Evolutionary conservation across 1,140 invertebrate genomes (phyloP).

Genomic region (Drosophila sproati): DNA sequence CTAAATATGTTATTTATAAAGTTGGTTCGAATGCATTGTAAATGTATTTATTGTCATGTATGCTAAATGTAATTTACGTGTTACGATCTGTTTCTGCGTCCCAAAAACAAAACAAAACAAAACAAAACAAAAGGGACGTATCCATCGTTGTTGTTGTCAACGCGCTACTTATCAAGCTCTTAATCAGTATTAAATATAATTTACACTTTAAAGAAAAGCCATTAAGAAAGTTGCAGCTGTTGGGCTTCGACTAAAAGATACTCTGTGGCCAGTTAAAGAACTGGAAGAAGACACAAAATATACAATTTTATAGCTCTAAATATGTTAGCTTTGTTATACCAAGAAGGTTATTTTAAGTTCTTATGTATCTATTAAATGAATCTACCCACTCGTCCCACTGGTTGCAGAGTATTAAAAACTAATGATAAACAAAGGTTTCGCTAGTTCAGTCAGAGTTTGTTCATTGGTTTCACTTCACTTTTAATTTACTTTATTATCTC

Average conservation of each 20-base stretch:
- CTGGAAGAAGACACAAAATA: too few species aligned
- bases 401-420: constrained; percentile 7
- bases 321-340: too few species aligned
- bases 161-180: neutral
- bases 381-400: too few species aligned
- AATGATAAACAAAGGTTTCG: constrained; percentile 44
- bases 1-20: constrained; percentile 62
- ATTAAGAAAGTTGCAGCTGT: neutral
- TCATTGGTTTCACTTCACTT: constrained; percentile 31
- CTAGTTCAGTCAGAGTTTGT: constrained; percentile 23
- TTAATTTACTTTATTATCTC: constrained; percentile 10
- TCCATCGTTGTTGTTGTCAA: constrained; percentile 1
- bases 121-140: neutral
- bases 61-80: constrained; percentile 33
- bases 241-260: neutral
- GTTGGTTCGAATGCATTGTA: constrained; percentile 71
- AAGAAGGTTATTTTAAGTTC: too few species aligned
- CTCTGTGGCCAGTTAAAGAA: too few species aligned
- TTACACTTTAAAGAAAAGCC: too few species aligned
- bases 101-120: neutral
- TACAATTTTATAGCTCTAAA: too few species aligned
- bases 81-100: constrained; percentile 4
- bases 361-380: too few species aligned
- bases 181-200: neutral
- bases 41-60: constrained; percentile 60